phyloP scores from a whole-genome alignment of 2,797 vertebrate genomes.

The Sebastolobus altivelis region DNA sequence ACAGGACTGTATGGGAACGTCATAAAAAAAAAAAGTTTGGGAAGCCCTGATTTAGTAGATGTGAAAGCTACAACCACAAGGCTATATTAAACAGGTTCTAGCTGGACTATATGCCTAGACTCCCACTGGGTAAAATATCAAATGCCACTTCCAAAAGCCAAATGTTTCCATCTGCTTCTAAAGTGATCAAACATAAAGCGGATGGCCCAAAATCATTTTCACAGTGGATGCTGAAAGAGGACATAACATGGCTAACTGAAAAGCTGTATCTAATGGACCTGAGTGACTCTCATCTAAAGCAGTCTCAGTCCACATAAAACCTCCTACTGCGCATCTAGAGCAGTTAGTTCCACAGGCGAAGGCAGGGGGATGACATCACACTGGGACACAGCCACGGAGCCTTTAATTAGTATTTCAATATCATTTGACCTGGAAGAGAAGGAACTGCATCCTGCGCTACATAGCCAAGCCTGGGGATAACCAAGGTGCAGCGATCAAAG shows the following conservation, averaged over 20 bases:
- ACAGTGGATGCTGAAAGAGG: conserved; percentile 23
- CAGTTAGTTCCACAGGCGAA: conserved; percentile 49
- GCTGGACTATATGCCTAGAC: not conserved
- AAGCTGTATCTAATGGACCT: conserved; percentile 27
- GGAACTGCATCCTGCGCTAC: conserved; percentile 39
- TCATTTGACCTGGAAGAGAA: conserved; percentile 67
- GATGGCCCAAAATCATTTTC: conserved; percentile 41
- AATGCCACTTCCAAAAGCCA: conserved; percentile 26
- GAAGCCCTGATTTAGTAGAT: not conserved
- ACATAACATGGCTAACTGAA: conserved; percentile 7
- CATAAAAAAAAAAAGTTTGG: not conserved
- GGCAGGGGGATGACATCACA: conserved; percentile 45
- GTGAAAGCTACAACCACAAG: not conserved
- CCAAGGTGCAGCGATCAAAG: conserved; percentile 28
- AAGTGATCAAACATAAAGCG: conserved; percentile 37
- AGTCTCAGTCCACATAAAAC: conserved; percentile 44
- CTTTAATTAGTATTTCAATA: conserved; percentile 68
- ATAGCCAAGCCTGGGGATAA: conserved; percentile 2
- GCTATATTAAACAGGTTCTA: conserved; percentile 9
- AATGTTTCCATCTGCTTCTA: conserved; percentile 43
- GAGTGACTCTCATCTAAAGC: conserved; percentile 36
- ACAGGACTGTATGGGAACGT: not conserved
- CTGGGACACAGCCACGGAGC: conserved; percentile 53
- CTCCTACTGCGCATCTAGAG: conserved; percentile 56
- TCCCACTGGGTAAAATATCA: conserved; percentile 24